These are phyloP conservation scores for Tarsius wallacei DNA, from an alignment of 2,797 vertebrate species.

Conservation along the genomic window DNA sequence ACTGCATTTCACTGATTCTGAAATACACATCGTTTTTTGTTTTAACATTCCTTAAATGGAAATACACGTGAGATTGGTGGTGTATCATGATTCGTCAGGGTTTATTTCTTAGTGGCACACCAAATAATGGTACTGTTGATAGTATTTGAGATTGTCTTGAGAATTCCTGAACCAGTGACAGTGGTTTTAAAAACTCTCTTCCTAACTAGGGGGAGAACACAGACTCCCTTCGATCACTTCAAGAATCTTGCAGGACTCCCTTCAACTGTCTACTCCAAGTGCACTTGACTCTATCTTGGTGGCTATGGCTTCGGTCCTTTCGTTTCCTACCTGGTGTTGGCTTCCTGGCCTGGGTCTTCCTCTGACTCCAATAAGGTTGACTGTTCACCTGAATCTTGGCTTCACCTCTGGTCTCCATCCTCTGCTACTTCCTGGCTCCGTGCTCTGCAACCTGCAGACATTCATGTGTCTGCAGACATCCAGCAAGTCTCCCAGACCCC, in stretches of 20 bases:
- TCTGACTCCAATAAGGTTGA: neutral
- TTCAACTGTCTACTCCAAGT: neutral
- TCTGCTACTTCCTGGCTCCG: neutral
- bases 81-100: neutral
- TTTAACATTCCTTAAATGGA: neutral
- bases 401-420: neutral
- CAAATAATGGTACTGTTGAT: neutral
- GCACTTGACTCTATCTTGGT: neutral
- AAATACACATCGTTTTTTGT: neutral
- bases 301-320: neutral
- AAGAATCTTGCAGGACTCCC: neutral
- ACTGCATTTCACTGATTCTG: neutral
- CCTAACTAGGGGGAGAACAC: neutral
- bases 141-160: neutral
- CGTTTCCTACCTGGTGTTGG: neutral
- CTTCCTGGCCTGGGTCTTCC: neutral
- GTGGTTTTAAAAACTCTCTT: neutral
- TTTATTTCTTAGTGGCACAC: neutral
- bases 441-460: neutral
- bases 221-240: neutral
- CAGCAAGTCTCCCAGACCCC: neutral
- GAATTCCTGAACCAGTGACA: neutral
- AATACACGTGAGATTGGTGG: neutral
- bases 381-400: neutral
- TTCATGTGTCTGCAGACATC: fast-evolving